A percentile compares a stretch with the other conserved stretches of the same genome.
Evolutionary conservation across 1,140 invertebrate genomes (phyloP).

Genomic region (Pseudomyrmex cubaensis): DNA sequence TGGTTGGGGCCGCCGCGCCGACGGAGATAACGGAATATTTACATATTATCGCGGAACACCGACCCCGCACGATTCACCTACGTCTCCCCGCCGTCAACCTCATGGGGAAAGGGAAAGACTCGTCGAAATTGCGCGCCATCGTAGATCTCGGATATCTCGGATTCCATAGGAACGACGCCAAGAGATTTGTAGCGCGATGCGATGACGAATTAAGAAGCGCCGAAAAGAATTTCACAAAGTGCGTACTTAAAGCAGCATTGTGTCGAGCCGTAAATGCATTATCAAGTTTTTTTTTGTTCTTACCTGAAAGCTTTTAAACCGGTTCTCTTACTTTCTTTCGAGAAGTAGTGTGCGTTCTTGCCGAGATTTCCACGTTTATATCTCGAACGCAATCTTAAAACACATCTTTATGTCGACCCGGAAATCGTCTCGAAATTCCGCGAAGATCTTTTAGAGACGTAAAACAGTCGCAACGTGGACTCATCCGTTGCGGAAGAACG

Average conservation of each 20-base stretch:
- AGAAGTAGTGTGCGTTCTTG: background rate
- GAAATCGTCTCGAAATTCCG: conserved; percentile 6
- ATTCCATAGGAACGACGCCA: conserved; percentile 63
- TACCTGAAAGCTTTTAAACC: background rate
- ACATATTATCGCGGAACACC: conserved; percentile 82
- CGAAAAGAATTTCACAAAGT: background rate
- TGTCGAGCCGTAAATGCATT: no score
- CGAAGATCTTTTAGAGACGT: background rate
- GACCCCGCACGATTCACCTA: conserved; percentile 69
- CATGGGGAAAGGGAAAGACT: conserved; percentile 12
- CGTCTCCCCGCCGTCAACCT: conserved; percentile 61
- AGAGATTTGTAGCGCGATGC: conserved; percentile 59
- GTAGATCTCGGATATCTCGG: conserved; percentile 37
- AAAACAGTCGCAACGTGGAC: conserved; percentile 33
- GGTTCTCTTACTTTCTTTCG: background rate
- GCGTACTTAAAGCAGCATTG: background rate
- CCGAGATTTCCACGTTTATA: background rate
- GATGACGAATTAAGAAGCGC: conserved; percentile 9
- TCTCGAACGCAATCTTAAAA: background rate
- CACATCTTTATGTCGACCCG: background rate
- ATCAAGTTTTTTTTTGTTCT: no score
- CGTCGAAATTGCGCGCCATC: conserved; percentile 40
- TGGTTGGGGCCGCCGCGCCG: conserved; percentile 70
- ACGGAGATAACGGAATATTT: conserved; percentile 84
- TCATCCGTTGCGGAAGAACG: conserved; percentile 18